phyloP scores from a whole-genome alignment of 1,140 invertebrate genomes.

The Adoxophyes honmai region DNA sequence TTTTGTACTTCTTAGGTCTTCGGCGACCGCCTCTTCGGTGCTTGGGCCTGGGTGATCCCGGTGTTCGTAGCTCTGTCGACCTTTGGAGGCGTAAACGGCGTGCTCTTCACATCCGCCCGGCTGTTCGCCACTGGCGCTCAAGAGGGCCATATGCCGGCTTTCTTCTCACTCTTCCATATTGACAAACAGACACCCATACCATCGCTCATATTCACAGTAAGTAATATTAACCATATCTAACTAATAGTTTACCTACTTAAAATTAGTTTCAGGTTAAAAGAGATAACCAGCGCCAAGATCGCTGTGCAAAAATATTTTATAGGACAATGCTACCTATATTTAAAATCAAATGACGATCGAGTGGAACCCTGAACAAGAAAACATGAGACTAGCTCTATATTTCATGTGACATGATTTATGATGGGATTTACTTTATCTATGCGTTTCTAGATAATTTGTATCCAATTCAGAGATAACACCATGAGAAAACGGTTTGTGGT shows the following conservation, averaged over 20 bases:
- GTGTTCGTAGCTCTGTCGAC: conserved; percentile 92
- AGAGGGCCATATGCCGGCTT: conserved; percentile 88
- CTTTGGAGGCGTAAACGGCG: conserved; percentile 94
- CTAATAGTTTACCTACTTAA: too few species aligned
- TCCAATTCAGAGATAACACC: background rate
- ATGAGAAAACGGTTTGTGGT: too few species aligned
- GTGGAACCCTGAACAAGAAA: background rate
- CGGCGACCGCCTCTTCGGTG: conserved; percentile 87
- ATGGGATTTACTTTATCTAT: background rate
- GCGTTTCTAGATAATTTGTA: background rate
- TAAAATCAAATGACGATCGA: too few species aligned
- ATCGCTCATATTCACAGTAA: conserved; percentile 87
- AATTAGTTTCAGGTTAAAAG: too few species aligned
- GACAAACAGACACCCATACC: conserved; percentile 88
- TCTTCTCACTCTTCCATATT: conserved; percentile 88
- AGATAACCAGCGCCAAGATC: too few species aligned
- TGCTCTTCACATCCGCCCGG: conserved; percentile 92
- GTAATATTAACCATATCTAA: conserved; percentile 30
- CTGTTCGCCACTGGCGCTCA: conserved; percentile 87
- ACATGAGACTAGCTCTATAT: background rate
- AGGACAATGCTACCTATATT: too few species aligned
- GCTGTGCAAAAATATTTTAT: too few species aligned
- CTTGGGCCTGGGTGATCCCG: conserved; percentile 89
- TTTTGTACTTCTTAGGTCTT: conserved; percentile 80
- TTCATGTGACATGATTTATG: background rate